These are phyloP conservation scores for Spialia ferax DNA, from an alignment of 2,888 invertebrate genomes.

Conservation along the genomic window DNA sequence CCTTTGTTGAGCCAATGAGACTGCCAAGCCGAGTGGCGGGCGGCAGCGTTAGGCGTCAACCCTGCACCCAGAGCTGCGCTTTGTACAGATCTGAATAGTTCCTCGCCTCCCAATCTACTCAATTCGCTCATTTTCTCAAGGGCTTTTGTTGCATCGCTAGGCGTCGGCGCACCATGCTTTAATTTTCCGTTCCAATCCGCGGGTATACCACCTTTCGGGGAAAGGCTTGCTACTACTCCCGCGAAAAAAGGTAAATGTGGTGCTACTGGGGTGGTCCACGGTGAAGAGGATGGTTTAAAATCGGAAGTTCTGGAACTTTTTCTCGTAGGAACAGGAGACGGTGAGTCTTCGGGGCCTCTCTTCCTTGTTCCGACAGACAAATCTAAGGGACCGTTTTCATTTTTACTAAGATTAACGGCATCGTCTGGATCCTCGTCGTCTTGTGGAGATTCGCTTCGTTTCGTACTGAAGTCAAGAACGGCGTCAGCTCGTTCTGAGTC, in stretches of 20 bases:
- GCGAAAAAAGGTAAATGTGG: constrained; percentile 94
- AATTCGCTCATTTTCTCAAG: constrained; percentile 97
- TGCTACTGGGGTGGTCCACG: constrained; percentile 93
- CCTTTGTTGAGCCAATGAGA: constrained; percentile 99
- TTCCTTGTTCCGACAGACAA: constrained; percentile 92
- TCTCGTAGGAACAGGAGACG: constrained; percentile 87
- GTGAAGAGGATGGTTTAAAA: constrained; percentile 90
- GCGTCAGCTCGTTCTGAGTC: constrained; percentile 88
- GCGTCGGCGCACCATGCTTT: constrained; percentile 89
- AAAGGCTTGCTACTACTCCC: constrained; percentile 92
- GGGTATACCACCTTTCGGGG: constrained; percentile 89
- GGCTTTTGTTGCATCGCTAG: constrained; percentile 95
- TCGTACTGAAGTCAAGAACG: constrained; percentile 94
- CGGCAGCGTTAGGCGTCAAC: constrained; percentile 85
- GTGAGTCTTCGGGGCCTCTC: constrained; percentile 88
- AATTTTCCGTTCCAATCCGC: constrained; percentile 93
- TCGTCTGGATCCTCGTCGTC: constrained; percentile 88
- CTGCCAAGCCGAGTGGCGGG: constrained; percentile 97
- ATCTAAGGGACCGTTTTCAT: constrained; percentile 92
- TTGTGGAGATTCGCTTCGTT: constrained; percentile 85
- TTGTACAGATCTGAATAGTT: constrained; percentile 89
- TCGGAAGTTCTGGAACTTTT: constrained; percentile 90
- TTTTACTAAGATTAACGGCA: constrained; percentile 91
- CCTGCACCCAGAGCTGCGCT: constrained; percentile 82
- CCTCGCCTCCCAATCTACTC: constrained; percentile 94